These are phyloP conservation scores for Caenorhabditis wallacei DNA, from an alignment of 2,888 invertebrate species.

Conservation along the genomic window DNA sequence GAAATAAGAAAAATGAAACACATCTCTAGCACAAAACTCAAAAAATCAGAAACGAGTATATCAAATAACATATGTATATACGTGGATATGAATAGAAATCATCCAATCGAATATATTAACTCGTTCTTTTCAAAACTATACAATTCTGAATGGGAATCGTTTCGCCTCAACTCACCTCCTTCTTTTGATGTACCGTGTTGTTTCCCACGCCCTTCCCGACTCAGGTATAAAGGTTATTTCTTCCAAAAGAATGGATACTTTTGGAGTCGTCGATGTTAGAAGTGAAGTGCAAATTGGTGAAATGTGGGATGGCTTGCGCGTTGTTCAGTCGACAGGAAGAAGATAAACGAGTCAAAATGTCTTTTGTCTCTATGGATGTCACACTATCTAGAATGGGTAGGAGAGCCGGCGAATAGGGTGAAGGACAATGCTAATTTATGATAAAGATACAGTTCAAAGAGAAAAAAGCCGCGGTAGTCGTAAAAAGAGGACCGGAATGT, in stretches of 20 bases:
- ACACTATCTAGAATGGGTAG: slow-evolving; percentile 11
- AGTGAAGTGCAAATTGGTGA: slow-evolving; percentile 47
- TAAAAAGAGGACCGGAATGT: slow-evolving; percentile 33
- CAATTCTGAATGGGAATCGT: slow-evolving; percentile 36
- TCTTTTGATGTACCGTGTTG: slow-evolving; percentile 23
- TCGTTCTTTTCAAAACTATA: slow-evolving; percentile 42
- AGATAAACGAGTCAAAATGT: slow-evolving; percentile 50
- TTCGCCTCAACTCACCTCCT: slow-evolving; percentile 28
- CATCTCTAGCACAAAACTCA: not conserved
- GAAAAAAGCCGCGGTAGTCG: slow-evolving; percentile 31
- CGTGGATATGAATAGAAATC: slow-evolving; percentile 13
- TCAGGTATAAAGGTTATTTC: not conserved
- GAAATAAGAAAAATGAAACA: not conserved
- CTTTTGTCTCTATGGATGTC: slow-evolving; percentile 31
- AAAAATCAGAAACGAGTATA: not conserved
- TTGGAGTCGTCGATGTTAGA: not conserved
- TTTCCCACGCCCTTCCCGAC: slow-evolving; percentile 35
- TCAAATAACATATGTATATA: not conserved
- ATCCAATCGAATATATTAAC: slow-evolving; percentile 31
- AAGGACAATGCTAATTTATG: slow-evolving; percentile 57
- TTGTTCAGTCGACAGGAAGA: slow-evolving; percentile 46
- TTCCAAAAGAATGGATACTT: not conserved
- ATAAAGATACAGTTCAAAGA: slow-evolving; percentile 52
- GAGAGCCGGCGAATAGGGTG: slow-evolving; percentile 31
- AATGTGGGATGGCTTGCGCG: slow-evolving; percentile 35